Percentiles rank a stretch among this genome's conserved stretches.
Evolutionary conservation across 2,797 vertebrate species (phyloP).

Genomic region (Harpagifer antarcticus): DNA sequence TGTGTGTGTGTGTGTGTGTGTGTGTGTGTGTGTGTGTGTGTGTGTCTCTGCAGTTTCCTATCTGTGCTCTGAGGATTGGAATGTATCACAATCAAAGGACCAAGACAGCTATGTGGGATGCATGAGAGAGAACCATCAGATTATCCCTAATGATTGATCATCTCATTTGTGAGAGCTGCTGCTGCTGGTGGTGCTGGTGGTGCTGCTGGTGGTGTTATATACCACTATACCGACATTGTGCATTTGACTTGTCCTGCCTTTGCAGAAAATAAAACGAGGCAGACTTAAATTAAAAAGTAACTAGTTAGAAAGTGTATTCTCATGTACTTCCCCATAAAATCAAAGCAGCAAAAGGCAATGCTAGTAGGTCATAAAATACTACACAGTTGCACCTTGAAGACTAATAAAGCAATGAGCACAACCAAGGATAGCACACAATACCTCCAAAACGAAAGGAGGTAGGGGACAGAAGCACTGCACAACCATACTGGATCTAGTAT

Average conservation of each 20-base stretch:
- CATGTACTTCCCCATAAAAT: neutral
- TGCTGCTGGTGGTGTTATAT: neutral
- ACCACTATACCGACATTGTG: neutral
- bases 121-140: conserved; percentile 18
- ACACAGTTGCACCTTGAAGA: neutral
- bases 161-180: conserved; percentile 1
- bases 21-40: no score
- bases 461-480: neutral
- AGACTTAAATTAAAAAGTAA: neutral
- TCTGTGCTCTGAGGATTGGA: conserved; percentile 13
- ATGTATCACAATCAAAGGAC: conserved; percentile 15
- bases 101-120: conserved; percentile 8
- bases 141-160: conserved; percentile 32
- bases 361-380: neutral
- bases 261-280: neutral
- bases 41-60: neutral
- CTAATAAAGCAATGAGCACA: neutral
- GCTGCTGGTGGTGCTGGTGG: rapidly evolving
- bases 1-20: no score
- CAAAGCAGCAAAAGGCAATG: conserved; percentile 8
- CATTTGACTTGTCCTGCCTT: conserved; percentile 6
- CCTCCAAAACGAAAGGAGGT: neutral
- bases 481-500: neutral
- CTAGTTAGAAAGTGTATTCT: neutral
- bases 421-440: neutral